Evolutionary conservation across 2,113 vertebrate genomes (phyloP).

Genomic region (Cynocephalus volans): DNA sequence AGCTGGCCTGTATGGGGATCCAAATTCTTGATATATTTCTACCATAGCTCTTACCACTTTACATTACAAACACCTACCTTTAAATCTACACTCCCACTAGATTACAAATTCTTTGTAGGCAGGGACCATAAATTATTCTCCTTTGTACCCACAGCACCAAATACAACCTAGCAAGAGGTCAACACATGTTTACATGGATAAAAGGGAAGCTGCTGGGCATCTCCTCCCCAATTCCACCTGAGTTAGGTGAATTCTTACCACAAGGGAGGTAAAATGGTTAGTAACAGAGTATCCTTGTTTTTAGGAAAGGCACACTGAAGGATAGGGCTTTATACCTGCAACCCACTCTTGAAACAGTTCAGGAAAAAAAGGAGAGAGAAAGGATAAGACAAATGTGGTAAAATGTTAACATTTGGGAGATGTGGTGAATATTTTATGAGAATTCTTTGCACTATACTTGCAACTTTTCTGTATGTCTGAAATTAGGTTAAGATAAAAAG

Average conservation of each 20-base stretch:
- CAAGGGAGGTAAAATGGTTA: background rate
- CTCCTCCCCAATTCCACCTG: background rate
- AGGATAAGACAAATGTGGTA: background rate
- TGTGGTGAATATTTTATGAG: background rate
- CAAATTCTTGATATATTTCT: background rate
- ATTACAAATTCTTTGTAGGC: background rate
- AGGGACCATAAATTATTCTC: background rate
- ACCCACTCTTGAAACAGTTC: conserved; percentile 32
- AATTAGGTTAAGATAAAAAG: conserved; percentile 12
- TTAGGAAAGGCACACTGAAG: background rate
- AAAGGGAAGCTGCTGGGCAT: background rate
- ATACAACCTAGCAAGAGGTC: background rate
- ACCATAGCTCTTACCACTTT: background rate
- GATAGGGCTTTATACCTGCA: background rate
- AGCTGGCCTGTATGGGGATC: no score
- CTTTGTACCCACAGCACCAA: background rate
- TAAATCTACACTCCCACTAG: background rate
- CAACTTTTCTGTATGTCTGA: background rate
- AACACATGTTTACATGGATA: background rate
- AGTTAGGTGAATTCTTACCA: background rate
- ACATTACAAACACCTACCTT: conserved; percentile 2
- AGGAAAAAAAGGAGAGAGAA: background rate
- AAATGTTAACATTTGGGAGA: background rate
- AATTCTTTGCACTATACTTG: background rate
- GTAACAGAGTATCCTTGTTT: background rate